Evolutionary conservation across 2,888 invertebrate genomes (phyloP).

Genomic region (Seira ritae): DNA sequence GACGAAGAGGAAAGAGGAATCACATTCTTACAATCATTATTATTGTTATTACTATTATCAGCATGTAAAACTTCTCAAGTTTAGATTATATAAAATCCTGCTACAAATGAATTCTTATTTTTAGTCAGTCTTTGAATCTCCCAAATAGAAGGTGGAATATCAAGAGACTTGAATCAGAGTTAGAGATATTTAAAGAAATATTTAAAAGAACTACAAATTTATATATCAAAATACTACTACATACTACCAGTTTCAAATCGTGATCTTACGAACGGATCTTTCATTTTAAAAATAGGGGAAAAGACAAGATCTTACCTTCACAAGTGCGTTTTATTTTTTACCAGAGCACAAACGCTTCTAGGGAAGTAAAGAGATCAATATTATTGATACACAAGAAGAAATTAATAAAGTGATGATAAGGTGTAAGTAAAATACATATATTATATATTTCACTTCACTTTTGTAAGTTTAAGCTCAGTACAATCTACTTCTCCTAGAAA

Average conservation of each 20-base stretch:
- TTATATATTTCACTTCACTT: not conserved
- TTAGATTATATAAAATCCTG: slow-evolving; percentile 46
- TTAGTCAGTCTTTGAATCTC: slow-evolving; percentile 57
- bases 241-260: not conserved
- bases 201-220: not conserved
- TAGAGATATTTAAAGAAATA: not conserved
- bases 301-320: not conserved
- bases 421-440: slow-evolving; percentile 1
- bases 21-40: not conserved
- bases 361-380: not conserved
- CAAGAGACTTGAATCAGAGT: not conserved
- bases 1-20: slow-evolving; percentile 32
- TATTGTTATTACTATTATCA: slow-evolving; percentile 31
- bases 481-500: not conserved
- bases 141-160: not conserved
- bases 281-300: slow-evolving; percentile 3
- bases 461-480: not conserved
- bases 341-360: not conserved
- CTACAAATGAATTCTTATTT: slow-evolving; percentile 37
- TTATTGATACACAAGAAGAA: not conserved
- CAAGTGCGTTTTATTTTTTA: not conserved
- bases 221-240: not conserved
- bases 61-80: slow-evolving; percentile 58
- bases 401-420: not conserved
- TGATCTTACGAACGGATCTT: slow-evolving; percentile 32